Percentiles rank a stretch among this genome's conserved stretches.
Evolutionary conservation across 92 coral and sea anemone genomes (phyloP).

Genomic region (Anthopleura xanthogrammica): DNA sequence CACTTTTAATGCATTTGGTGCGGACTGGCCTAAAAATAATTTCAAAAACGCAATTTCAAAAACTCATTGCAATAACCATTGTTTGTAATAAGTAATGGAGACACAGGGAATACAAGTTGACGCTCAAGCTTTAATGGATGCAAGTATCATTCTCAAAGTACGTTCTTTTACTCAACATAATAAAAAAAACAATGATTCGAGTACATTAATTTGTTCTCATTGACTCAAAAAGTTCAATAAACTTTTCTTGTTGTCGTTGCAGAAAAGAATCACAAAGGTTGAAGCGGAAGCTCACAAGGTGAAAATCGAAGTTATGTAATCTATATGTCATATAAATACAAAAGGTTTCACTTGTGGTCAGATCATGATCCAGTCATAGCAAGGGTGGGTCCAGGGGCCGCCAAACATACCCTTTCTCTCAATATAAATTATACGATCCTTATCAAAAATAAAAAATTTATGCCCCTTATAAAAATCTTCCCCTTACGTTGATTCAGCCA

Average conservation of each 20-base stretch:
- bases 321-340: not conserved
- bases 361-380: too few species aligned
- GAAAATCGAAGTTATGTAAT: not conserved
- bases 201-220: not conserved
- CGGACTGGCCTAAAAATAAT: too few species aligned
- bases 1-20: too few species aligned
- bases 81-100: constrained; percentile 63
- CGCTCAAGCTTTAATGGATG: constrained; percentile 55
- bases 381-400: too few species aligned
- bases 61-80: not conserved
- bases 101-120: constrained; percentile 66
- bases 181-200: not conserved
- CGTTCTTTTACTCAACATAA: not conserved
- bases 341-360: too few species aligned
- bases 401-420: too few species aligned
- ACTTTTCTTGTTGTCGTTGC: not conserved
- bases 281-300: constrained; percentile 83
- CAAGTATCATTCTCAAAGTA: constrained; percentile 87
- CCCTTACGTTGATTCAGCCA: too few species aligned
- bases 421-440: too few species aligned
- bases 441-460: not conserved
- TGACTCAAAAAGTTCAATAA: too few species aligned
- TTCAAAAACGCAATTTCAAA: not conserved
- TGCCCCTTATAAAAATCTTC: too few species aligned
- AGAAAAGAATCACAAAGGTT: constrained; percentile 65